These are phyloP conservation scores for Tychaedon coryphoeus DNA, from an alignment of 2,113 vertebrate species.

Conservation along the genomic window DNA sequence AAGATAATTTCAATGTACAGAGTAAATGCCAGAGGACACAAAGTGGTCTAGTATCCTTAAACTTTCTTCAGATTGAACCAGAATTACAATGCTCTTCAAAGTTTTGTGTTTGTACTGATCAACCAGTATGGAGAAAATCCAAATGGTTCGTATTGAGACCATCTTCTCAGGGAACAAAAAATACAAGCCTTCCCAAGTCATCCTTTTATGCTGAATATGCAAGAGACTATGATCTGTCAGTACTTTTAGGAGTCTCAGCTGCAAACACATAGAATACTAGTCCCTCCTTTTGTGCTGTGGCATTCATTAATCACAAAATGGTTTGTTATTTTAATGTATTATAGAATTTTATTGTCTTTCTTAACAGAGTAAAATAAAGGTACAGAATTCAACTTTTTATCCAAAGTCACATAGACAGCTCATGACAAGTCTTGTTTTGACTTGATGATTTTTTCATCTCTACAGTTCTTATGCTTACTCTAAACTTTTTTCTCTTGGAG, in stretches of 20 bases:
- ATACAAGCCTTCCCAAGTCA: not conserved
- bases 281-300: not conserved
- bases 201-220: not conserved
- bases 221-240: not conserved
- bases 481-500: not conserved
- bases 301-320: not conserved
- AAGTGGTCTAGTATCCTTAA: not conserved
- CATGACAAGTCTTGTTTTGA: not conserved
- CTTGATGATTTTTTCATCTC: not conserved
- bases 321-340: not conserved
- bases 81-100: not conserved
- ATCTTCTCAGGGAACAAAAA: not conserved
- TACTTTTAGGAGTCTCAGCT: not conserved
- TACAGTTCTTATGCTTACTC: not conserved
- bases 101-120: not conserved
- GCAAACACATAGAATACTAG: not conserved
- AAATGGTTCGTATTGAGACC: not conserved
- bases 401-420: not conserved
- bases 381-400: not conserved
- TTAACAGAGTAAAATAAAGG: not conserved
- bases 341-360: not conserved
- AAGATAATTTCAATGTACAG: conserved; percentile 19
- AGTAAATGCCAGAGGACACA: not conserved
- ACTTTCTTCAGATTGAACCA: not conserved
- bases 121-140: not conserved